Evolutionary conservation across 2,113 vertebrate genomes (phyloP).

Genomic region (Carassius carassius): DNA sequence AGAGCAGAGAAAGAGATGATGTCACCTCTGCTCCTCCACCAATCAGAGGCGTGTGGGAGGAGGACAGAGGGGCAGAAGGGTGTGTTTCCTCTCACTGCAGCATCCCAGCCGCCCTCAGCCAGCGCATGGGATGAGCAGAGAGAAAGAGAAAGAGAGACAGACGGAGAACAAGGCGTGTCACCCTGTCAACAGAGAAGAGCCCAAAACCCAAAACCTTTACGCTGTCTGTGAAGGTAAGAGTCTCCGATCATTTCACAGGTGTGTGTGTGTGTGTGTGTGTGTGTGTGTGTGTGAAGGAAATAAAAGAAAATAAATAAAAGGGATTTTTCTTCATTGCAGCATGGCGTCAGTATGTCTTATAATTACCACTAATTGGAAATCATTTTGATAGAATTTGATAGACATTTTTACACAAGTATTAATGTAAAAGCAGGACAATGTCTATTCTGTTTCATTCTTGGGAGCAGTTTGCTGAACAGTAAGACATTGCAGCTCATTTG

Average conservation of each 20-base stretch:
- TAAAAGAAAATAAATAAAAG: too few relatives aligned
- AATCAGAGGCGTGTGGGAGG: constrained; percentile 30
- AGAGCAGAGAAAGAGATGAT: constrained; percentile 49
- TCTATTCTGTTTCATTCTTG: neutral
- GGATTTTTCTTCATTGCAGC: too few relatives aligned
- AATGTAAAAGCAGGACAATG: neutral
- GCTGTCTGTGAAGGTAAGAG: constrained; percentile 47
- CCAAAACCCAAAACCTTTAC: neutral
- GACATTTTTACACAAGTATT: neutral
- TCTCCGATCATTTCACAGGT: neutral
- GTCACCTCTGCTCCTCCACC: constrained; percentile 46
- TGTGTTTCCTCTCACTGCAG: constrained; percentile 59
- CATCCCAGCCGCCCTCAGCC: constrained; percentile 45
- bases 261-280: neutral
- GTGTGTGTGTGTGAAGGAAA: too few relatives aligned
- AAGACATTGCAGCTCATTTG: neutral
- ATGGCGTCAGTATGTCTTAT: too few relatives aligned
- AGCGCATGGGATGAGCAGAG: constrained; percentile 31
- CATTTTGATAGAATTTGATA: neutral
- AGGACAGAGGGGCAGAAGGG: constrained; percentile 30
- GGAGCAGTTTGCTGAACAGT: neutral
- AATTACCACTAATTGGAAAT: too few relatives aligned
- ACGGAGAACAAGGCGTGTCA: constrained; percentile 21
- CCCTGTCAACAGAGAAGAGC: neutral
- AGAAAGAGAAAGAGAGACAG: constrained; percentile 28